phyloP scores from a whole-genome alignment of 2,888 invertebrate genomes.

The Dorcus hopei region DNA sequence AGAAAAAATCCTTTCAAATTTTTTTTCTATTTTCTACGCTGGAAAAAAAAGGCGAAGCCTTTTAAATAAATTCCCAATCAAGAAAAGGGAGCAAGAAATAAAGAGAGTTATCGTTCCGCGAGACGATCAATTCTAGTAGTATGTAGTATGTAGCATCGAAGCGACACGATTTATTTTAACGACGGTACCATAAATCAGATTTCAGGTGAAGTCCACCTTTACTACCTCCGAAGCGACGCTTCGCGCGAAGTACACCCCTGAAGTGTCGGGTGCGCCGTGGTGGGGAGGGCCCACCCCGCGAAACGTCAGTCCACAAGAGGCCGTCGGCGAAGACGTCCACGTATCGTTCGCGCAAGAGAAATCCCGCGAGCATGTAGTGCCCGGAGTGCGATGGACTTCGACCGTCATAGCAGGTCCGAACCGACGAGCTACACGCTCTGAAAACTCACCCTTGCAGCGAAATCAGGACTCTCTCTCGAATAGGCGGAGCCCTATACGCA shows the following conservation, averaged over 20 bases:
- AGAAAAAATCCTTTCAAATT: no score
- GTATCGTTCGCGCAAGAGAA: slow-evolving; percentile 2
- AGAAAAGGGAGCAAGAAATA: no score
- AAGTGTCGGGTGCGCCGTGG: neutral
- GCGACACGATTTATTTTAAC: neutral
- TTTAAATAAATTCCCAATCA: no score
- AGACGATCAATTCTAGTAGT: no score
- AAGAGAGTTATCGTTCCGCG: no score
- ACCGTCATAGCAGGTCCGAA: slow-evolving; percentile 13
- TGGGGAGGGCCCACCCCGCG: slow-evolving; percentile 11
- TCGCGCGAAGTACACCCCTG: slow-evolving; percentile 3
- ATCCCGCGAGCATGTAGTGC: slow-evolving; percentile 1
- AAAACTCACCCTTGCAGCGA: neutral
- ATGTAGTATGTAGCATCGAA: no score
- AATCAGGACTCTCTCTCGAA: no score
- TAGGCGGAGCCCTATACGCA: no score
- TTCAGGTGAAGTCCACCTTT: no score
- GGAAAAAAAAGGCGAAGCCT: no score
- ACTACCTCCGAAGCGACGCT: no score
- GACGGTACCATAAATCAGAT: neutral
- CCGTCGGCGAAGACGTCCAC: slow-evolving; percentile 2
- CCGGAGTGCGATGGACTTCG: slow-evolving; percentile 10
- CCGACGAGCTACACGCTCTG: slow-evolving; percentile 11
- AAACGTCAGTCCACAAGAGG: slow-evolving; percentile 8
- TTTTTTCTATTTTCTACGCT: no score